Evolutionary conservation across 2,888 invertebrate species (phyloP).

Genomic region (Diplazon laetatorius): DNA sequence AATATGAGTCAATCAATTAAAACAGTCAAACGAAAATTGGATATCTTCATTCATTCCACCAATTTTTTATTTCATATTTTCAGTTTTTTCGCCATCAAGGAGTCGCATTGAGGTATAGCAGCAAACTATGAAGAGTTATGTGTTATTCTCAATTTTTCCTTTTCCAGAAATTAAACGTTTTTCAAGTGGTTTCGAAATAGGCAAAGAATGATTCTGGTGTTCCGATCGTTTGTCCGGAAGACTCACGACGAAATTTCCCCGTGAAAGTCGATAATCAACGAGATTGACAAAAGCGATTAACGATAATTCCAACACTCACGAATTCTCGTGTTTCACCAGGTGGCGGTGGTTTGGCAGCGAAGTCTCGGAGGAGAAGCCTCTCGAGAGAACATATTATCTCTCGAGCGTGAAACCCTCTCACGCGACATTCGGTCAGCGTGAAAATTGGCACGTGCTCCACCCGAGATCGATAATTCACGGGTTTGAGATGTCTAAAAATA

Average conservation of each 20-base stretch:
- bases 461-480: slow-evolving; percentile 21
- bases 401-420: neutral
- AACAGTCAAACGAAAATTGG: no score
- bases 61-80: no score
- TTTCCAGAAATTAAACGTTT: no score
- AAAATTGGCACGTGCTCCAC: slow-evolving; percentile 48
- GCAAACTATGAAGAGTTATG: no score
- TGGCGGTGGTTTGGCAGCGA: slow-evolving; percentile 24
- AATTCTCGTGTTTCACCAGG: neutral
- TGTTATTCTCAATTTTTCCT: no score
- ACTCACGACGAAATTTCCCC: neutral
- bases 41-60: no score
- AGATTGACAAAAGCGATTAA: neutral
- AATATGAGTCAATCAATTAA: no score
- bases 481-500: slow-evolving; percentile 46
- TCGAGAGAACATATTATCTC: slow-evolving; percentile 29
- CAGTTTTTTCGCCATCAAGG: no score
- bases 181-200: no score
- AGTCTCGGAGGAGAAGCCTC: slow-evolving; percentile 32
- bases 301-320: neutral
- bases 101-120: no score
- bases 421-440: slow-evolving; percentile 6
- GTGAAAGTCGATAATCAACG: neutral
- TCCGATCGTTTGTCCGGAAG: no score
- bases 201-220: no score